These are phyloP conservation scores for Chaetodon trifasciatus DNA, from an alignment of 2,797 vertebrate species.

Conservation along the genomic window DNA sequence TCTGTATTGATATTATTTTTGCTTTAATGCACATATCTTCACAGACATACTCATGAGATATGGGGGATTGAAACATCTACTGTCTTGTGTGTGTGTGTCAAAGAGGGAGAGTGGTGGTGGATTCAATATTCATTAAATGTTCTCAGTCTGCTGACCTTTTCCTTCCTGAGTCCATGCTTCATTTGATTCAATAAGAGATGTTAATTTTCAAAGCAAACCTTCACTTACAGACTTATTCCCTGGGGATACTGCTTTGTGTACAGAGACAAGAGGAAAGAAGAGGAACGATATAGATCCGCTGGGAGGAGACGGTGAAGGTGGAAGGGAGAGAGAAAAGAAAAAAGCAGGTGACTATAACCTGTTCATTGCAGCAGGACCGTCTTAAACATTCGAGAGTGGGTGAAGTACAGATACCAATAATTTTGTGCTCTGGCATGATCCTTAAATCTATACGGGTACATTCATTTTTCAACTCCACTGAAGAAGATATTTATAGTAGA, in stretches of 20 bases:
- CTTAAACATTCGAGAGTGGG: constrained; percentile 1
- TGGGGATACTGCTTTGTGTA: constrained; percentile 56
- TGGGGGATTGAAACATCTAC: constrained; percentile 23
- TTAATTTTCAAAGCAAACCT: constrained; percentile 78
- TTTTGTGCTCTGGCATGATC: constrained; percentile 5
- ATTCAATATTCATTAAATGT: constrained; percentile 80
- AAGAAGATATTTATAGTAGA: constrained; percentile 15
- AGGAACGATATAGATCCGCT: constrained; percentile 47
- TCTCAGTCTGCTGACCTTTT: constrained; percentile 80
- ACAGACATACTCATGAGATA: not conserved
- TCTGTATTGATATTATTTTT: not conserved
- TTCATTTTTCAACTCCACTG: not conserved
- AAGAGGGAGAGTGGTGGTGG: constrained; percentile 15
- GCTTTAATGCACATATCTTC: not conserved
- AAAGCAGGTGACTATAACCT: constrained; percentile 14
- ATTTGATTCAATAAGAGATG: constrained; percentile 82
- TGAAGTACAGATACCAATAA: not conserved
- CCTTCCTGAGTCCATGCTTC: constrained; percentile 65
- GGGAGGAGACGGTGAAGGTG: not conserved
- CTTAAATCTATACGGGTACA: not conserved
- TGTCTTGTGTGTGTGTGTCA: constrained; percentile 4
- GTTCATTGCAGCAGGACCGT: not conserved
- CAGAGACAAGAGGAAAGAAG: constrained; percentile 23
- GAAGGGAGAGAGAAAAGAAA: constrained; percentile 24
- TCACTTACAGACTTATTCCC: constrained; percentile 70